Percentiles rank a stretch among this genome's conserved stretches.
phyloP scores from a whole-genome alignment of 2,888 invertebrate species.

The Ecliptopera silaceata region DNA sequence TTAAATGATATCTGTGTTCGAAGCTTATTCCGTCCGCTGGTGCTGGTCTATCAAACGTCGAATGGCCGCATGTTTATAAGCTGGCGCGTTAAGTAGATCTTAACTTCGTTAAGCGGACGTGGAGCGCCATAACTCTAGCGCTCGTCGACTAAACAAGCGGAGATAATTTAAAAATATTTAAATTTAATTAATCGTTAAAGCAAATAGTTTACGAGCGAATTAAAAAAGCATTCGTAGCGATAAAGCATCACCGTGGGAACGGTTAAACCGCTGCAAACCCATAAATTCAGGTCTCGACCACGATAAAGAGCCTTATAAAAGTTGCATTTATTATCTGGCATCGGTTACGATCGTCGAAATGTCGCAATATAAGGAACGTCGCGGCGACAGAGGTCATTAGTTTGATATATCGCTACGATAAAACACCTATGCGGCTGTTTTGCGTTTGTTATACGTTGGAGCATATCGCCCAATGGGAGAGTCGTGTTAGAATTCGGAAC shows the following conservation, averaged over 20 bases:
- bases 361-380: slow-evolving; percentile 54
- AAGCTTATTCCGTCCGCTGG: slow-evolving; percentile 25
- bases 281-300: slow-evolving; percentile 57
- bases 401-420: slow-evolving; percentile 58
- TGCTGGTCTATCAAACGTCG: slow-evolving; percentile 41
- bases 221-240: slow-evolving; percentile 55
- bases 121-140: slow-evolving; percentile 18
- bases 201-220: slow-evolving; percentile 56
- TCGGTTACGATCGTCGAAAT: slow-evolving; percentile 51
- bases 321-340: slow-evolving; percentile 66
- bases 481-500: slow-evolving; percentile 31
- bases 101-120: slow-evolving; percentile 33
- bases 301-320: slow-evolving; percentile 69
- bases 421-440: slow-evolving; percentile 45
- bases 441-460: slow-evolving; percentile 40
- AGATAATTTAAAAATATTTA: slow-evolving; percentile 38
- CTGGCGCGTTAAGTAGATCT: slow-evolving; percentile 36
- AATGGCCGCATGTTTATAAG: slow-evolving; percentile 50
- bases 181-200: slow-evolving; percentile 57
- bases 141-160: slow-evolving; percentile 23
- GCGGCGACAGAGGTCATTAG: slow-evolving; percentile 57
- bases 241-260: slow-evolving; percentile 65
- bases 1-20: slow-evolving; percentile 43
- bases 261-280: slow-evolving; percentile 54
- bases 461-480: slow-evolving; percentile 32